Percentiles rank a stretch among this genome's conserved stretches.
Evolutionary conservation across 1,140 invertebrate species (phyloP).

Genomic region (Drosophila leontia): DNA sequence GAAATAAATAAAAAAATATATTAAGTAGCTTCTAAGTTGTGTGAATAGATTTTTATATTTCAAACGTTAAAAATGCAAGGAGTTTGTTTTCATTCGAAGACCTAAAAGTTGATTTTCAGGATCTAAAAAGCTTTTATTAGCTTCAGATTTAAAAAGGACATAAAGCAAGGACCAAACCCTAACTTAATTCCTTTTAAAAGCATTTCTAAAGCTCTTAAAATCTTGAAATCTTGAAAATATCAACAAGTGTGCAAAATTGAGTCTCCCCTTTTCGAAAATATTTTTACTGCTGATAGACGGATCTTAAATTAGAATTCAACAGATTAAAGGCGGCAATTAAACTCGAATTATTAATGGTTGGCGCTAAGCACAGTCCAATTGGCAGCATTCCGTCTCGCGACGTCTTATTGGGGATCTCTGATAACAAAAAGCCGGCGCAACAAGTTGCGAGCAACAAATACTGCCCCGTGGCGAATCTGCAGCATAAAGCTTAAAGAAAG

Average conservation of each 20-base stretch:
- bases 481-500: constrained; percentile 32
- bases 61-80: background rate
- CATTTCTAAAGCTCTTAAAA: background rate
- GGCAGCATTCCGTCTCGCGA: background rate
- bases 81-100: no score
- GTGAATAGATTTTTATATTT: background rate
- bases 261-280: background rate
- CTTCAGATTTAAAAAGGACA: background rate
- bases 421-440: constrained; percentile 13
- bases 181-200: background rate
- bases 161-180: constrained; percentile 6
- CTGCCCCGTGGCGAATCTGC: constrained; percentile 15
- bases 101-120: background rate
- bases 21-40: no score
- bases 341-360: constrained; percentile 37
- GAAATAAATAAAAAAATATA: background rate
- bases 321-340: constrained; percentile 24
- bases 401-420: background rate
- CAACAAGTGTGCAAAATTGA: constrained; percentile 43
- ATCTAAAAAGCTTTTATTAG: background rate
- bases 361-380: constrained; percentile 28
- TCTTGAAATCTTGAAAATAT: background rate
- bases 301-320: constrained; percentile 21
- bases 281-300: constrained; percentile 8
- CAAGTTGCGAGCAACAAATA: constrained; percentile 53